phyloP scores from a whole-genome alignment of 2,888 invertebrate genomes.

The Flexamia atlantica region DNA sequence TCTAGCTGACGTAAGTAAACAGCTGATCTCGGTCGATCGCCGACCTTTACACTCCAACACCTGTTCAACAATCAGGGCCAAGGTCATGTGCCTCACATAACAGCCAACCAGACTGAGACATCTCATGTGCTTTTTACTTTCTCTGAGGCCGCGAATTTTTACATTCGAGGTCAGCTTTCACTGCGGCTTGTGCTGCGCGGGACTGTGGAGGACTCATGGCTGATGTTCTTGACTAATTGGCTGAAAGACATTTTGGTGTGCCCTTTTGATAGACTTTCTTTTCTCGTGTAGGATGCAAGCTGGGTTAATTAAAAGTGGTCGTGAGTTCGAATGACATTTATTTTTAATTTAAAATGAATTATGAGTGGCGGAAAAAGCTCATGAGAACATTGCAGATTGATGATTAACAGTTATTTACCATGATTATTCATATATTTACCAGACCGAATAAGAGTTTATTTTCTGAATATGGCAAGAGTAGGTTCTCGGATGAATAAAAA shows the following conservation, averaged over 20 bases:
- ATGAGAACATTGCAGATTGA: too few relatives aligned
- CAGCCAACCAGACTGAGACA: conserved; percentile 7
- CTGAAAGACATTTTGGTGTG: background rate
- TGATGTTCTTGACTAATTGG: background rate
- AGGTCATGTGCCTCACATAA: background rate
- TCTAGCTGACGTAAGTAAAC: background rate
- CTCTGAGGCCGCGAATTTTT: conserved; percentile 19
- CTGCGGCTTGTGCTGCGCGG: background rate
- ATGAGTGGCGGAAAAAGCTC: too few relatives aligned
- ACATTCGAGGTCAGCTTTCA: conserved; percentile 12
- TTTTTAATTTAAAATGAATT: too few relatives aligned
- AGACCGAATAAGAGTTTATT: too few relatives aligned
- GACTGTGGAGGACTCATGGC: background rate
- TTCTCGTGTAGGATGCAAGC: background rate
- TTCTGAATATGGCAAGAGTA: too few relatives aligned
- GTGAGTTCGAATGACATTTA: too few relatives aligned
- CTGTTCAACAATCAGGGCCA: conserved; percentile 5
- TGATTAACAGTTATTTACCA: too few relatives aligned
- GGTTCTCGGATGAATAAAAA: too few relatives aligned
- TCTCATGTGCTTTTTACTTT: background rate
- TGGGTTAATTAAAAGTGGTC: too few relatives aligned
- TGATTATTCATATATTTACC: too few relatives aligned
- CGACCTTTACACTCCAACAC: background rate
- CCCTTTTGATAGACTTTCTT: background rate
- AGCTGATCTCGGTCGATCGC: background rate